Base-by-base conservation (phyloP, 1,140 invertebrate species). In the Zaprionus camerounensis region DNA sequence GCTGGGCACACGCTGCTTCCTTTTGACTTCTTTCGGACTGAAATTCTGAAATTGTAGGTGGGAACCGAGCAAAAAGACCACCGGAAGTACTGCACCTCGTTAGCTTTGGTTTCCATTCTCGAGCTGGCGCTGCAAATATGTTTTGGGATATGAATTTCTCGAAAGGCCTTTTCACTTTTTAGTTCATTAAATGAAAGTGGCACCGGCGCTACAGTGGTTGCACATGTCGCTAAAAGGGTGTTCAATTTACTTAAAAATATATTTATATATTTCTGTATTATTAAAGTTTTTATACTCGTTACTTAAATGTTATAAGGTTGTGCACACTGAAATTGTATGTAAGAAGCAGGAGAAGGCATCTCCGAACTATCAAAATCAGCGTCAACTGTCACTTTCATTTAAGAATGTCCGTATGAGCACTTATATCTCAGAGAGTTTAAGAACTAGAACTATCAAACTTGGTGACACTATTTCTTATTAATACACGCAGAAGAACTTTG, bases 141-240 rank as follows among this genome's bases (percentile, higher is more conserved):
- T 82, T 76, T 79, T 68, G 80, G 76, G 61, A 72, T 83, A 67
- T 75, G 72, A 58, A 83, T 80, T 83, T 56, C 81, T 63, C 59
- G 59, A 70, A 71, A 70, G 67, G 28, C 63, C 38, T 76, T 57
- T 51, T 61, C 51, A 76, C 46, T 76, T 75, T 76, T 66, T 56
- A 82, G 80, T 82, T 82, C 76, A 75, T 82, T 82, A 71, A 78
- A 78, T 36, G 58, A 61, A 62, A 69, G 53, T 59, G 53, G 17
- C 20, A 51, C 28, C 26, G 22, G 2, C 2, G 38, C 38, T n/a
- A 69, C 66, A 59, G 24, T 69, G 66, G 66, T 49, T 15, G 11
- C 26, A 51, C 0, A 22, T 7, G 1, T 6, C 5, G 5, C 5
- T 15, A 0, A n/a, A 44, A n/a, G 6, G 5, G 5, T 9, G 2